phyloP scores from a whole-genome alignment of 2,113 vertebrate genomes.

The Erpornis zantholeuca region DNA sequence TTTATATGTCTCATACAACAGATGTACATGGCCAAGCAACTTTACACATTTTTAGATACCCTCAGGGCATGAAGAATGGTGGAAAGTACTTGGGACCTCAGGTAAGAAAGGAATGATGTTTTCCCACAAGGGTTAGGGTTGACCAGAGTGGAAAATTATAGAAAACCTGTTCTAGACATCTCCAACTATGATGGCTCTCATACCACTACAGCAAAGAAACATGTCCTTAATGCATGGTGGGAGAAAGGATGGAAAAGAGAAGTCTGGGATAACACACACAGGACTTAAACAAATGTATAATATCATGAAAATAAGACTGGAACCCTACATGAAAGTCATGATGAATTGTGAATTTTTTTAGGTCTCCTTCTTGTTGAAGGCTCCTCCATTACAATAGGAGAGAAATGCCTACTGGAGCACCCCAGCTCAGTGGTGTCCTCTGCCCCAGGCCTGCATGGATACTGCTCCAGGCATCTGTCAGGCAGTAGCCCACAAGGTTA shows the following conservation, averaged over 20 bases:
- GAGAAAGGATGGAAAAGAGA: not conserved
- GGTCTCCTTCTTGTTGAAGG: not conserved
- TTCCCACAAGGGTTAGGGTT: not conserved
- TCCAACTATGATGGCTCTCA: not conserved
- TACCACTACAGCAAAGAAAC: not conserved
- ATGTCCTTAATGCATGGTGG: not conserved
- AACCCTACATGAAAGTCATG: not conserved
- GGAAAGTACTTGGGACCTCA: not conserved
- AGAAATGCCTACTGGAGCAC: not conserved
- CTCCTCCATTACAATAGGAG: not conserved
- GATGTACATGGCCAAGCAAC: not conserved
- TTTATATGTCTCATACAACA: not conserved
- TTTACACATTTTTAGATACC: not conserved
- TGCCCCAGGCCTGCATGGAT: not conserved
- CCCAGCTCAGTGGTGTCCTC: not conserved
- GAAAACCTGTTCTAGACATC: not conserved
- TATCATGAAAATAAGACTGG: not conserved
- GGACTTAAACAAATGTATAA: not conserved
- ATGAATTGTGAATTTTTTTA: not conserved
- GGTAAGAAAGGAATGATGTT: not conserved
- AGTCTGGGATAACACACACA: not conserved
- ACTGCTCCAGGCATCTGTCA: not conserved
- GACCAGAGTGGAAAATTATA: not conserved
- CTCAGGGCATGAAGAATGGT: not conserved
- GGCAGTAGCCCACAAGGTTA: not conserved